Evolutionary conservation across 2,797 vertebrate species (phyloP).

Genomic region (Clarias laeviceps): DNA sequence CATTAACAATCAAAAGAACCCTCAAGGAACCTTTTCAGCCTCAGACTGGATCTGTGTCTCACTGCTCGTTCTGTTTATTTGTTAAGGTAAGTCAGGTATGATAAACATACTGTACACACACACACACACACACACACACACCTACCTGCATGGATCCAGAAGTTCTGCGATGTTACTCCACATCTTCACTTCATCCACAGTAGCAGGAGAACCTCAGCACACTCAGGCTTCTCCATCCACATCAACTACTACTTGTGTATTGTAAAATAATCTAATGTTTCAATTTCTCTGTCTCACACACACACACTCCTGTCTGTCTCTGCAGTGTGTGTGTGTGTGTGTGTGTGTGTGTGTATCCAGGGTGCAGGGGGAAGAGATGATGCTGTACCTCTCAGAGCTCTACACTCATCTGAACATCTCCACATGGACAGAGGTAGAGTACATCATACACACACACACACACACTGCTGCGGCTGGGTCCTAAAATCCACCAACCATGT

Average conservation of each 20-base stretch:
- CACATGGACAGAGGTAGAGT: slow-evolving; percentile 23
- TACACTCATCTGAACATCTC: slow-evolving; percentile 27
- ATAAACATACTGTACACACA: background rate
- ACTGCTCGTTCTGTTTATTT: background rate
- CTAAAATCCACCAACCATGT: background rate
- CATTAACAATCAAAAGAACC: background rate
- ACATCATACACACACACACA: background rate
- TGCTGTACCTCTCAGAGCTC: background rate
- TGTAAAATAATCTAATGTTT: background rate
- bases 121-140: slow-evolving; percentile 6
- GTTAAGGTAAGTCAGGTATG: background rate
- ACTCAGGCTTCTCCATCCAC: background rate
- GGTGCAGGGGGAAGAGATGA: background rate
- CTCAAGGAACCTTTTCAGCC: background rate
- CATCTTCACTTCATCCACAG: slow-evolving; percentile 1
- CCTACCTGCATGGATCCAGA: background rate
- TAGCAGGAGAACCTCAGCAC: background rate
- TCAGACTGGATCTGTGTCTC: too few relatives aligned
- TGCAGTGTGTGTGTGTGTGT: background rate
- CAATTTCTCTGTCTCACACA: background rate
- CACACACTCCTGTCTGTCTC: background rate
- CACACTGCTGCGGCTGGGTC: slow-evolving; percentile 12
- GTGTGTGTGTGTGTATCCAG: background rate
- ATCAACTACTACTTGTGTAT: background rate
- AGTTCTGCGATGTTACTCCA: slow-evolving; percentile 8